Base-by-base conservation (phyloP, 2,113 vertebrate species). In the Danionella cerebrum region DNA sequence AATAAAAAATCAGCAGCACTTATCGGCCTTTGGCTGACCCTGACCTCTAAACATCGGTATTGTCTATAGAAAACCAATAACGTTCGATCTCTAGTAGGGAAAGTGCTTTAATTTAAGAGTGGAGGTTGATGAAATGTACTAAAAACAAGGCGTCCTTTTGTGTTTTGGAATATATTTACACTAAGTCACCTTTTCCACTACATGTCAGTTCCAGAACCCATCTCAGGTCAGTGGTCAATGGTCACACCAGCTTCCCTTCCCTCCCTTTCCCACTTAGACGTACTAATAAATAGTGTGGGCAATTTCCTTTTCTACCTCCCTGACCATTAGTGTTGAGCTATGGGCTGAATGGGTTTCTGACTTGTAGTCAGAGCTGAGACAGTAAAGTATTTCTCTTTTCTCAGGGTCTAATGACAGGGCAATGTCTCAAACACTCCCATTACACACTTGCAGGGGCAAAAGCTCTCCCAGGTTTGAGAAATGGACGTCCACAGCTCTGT, bases 321-420 rank as follows among this genome's bases (percentile, higher is more conserved):
- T 19, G 44, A 69, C 68, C 60, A 76, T 76, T 58, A 76, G 18
- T 59, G 12, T 52, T 60, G 35, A 51, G 55, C 65, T 64, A 45
- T 53, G 55, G 35, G 54, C 44, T 59, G 25, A 67, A 54, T 38
- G 47, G 48, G 58, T 67, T 73, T 58, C 67, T 22, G 69, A 24
- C 51, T 60, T 45, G 6, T 31, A 60, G 39, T 51, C 11, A 33
- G n/a, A 48, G 41, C 55, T 18, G 63, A 22, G 24, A 27, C 38
- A 14, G 22, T 36, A 25, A 45, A 29, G 18, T 19, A 62, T 55
- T 55, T 74, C 31, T 57, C 59, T 45, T 67, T 33, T 53, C 55
- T 54, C 41, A 50, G 6, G 25, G 21, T 45, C 13, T 68, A 62
- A 75, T 70, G 67, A 65, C 45, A 74, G 6, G 14, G 16, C 14